A percentile compares a stretch with the other conserved stretches of the same genome.
phyloP scores from a whole-genome alignment of 2,888 invertebrate species.

The Syrista parreyssii region DNA sequence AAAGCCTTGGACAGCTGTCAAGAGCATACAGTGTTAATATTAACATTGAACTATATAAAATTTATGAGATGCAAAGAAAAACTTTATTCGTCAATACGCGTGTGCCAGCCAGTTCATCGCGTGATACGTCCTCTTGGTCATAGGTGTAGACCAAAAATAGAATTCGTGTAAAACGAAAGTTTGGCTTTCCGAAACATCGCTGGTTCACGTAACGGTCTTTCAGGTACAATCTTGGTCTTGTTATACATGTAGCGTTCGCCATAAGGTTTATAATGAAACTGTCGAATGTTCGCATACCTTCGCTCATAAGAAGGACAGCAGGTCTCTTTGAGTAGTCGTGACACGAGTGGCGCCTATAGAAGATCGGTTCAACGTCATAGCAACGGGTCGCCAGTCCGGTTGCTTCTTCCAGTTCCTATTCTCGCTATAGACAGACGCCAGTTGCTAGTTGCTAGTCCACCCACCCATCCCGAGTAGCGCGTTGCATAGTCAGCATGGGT shows the following conservation, averaged over 20 bases:
- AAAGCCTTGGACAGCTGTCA: background rate
- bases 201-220: background rate
- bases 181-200: background rate
- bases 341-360: background rate
- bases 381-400: conserved; percentile 32
- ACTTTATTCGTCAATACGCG: too few relatives aligned
- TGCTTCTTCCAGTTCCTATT: conserved; percentile 24
- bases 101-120: too few relatives aligned
- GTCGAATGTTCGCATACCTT: background rate
- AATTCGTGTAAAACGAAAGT: background rate
- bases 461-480: conserved; percentile 42
- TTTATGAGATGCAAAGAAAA: background rate
- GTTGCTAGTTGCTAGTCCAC: conserved; percentile 47
- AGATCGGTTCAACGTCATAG: background rate
- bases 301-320: background rate
- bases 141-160: background rate
- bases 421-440: background rate
- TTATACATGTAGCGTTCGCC: background rate
- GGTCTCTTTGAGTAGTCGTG: background rate
- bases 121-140: background rate
- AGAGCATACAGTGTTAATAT: background rate
- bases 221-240: background rate
- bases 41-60: background rate
- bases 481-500: conserved; percentile 39
- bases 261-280: background rate